Percentiles rank a stretch among this genome's conserved stretches.
These are phyloP conservation scores for Synergus japonicus DNA, from an alignment of 2,888 invertebrate genomes.

Conservation along the genomic window DNA sequence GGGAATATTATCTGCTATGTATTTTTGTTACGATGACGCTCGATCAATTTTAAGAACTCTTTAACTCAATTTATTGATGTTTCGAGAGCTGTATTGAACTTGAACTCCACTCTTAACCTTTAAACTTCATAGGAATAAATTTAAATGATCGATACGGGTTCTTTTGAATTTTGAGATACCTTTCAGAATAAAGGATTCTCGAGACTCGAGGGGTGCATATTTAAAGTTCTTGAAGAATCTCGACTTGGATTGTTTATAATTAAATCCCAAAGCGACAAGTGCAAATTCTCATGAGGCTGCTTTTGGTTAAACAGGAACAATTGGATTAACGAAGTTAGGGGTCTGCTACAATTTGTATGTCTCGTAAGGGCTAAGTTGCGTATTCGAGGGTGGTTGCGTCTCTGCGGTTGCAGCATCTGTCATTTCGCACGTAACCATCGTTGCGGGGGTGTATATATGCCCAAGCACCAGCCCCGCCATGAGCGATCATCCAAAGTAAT, in stretches of 20 bases:
- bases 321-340: conserved; percentile 71
- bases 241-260: background rate
- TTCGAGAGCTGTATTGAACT: background rate
- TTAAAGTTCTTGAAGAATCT: background rate
- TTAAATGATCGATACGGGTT: background rate
- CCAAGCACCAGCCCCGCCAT: conserved; percentile 19
- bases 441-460: conserved; percentile 40
- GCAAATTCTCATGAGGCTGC: conserved; percentile 53
- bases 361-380: conserved; percentile 34
- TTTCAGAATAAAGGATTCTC: background rate
- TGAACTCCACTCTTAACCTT: conserved; percentile 4
- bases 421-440: conserved; percentile 64
- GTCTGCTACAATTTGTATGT: conserved; percentile 30
- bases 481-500: conserved; percentile 20
- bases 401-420: conserved; percentile 61
- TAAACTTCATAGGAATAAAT: background rate
- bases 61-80: background rate
- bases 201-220: background rate
- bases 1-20: background rate
- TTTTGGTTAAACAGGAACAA: conserved; percentile 62
- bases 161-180: background rate
- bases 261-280: conserved; percentile 48
- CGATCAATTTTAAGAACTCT: background rate
- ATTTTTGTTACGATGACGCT: conserved; percentile 15
- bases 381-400: conserved; percentile 29